Conservation (phyloP, 2,113 vertebrate species). For the Actinemys pallida region DNA sequence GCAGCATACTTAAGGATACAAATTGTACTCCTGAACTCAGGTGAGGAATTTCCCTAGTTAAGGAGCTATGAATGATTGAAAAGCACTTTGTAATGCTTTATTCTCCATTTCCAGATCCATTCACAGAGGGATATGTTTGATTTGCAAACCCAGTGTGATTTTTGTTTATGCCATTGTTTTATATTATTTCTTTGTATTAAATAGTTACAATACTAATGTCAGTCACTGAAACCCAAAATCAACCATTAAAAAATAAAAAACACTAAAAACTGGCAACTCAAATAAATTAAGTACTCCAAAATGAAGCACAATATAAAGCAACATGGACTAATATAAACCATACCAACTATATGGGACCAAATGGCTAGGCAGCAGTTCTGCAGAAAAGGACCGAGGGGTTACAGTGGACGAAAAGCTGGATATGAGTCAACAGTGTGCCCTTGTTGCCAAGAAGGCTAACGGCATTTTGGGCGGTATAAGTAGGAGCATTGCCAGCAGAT, state of each 20-base stretch:
- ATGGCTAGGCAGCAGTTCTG: no score
- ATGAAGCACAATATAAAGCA: conserved; percentile 25
- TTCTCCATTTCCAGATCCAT: not conserved
- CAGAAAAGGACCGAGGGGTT: no score
- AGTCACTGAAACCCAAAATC: conserved; percentile 38
- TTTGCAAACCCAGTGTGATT: conserved; percentile 11
- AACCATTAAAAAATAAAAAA: conserved; percentile 7
- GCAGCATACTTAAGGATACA: not conserved
- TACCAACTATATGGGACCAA: not conserved
- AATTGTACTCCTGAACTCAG: not conserved
- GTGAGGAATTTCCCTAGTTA: rapidly evolving
- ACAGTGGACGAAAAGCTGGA: no score
- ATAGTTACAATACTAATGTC: not conserved
- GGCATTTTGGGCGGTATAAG: no score
- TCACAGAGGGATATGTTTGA: not conserved
- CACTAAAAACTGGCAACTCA: rapidly evolving
- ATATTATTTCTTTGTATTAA: not conserved
- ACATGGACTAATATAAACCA: conserved; percentile 49
- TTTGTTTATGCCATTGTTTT: conserved; percentile 16
- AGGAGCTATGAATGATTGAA: not conserved
- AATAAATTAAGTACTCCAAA: conserved; percentile 24
- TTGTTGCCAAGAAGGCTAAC: no score
- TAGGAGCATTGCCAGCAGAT: no score
- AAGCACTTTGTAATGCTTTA: not conserved
- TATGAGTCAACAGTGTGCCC: no score